Conservation (phyloP, 2,888 invertebrate genomes). For the Scaptomyza reducta region DNA sequence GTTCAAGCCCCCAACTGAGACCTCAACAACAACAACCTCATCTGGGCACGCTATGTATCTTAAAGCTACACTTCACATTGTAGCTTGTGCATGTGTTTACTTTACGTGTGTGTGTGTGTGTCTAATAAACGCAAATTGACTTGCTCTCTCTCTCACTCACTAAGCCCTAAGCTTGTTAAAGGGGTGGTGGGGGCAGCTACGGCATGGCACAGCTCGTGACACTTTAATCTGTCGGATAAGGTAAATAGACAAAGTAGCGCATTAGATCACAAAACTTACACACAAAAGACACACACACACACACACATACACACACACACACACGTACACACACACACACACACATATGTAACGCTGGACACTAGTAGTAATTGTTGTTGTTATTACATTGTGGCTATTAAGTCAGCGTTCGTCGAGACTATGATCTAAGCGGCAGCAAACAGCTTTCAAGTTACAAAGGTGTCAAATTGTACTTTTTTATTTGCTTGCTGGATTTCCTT, state of each 20-base stretch:
- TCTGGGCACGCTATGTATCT: constrained; percentile 35
- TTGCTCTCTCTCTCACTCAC: constrained; percentile 11
- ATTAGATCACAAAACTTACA: constrained; percentile 51
- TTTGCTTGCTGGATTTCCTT: neutral
- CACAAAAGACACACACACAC: constrained; percentile 6
- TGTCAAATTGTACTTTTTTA: constrained; percentile 26
- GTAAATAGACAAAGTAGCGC: constrained; percentile 69
- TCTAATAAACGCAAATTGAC: constrained; percentile 75
- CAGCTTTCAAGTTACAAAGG: constrained; percentile 28
- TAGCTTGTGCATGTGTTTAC: constrained; percentile 36
- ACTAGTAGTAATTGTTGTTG: constrained; percentile 19
- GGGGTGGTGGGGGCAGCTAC: neutral
- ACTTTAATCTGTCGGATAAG: constrained; percentile 70
- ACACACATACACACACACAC: constrained; percentile 17
- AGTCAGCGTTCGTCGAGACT: constrained; percentile 34
- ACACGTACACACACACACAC: neutral
- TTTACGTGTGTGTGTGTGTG: constrained; percentile 45
- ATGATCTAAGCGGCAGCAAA: constrained; percentile 42
- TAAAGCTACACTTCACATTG: constrained; percentile 34
- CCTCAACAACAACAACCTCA: constrained; percentile 11
- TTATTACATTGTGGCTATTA: constrained; percentile 17
- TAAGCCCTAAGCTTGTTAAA: neutral
- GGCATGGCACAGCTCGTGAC: constrained; percentile 59
- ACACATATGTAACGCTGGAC: constrained; percentile 8
- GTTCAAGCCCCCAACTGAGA: constrained; percentile 25